Evolutionary conservation across 1,140 invertebrate species (phyloP).

Genomic region (Psilanteris sp.): DNA sequence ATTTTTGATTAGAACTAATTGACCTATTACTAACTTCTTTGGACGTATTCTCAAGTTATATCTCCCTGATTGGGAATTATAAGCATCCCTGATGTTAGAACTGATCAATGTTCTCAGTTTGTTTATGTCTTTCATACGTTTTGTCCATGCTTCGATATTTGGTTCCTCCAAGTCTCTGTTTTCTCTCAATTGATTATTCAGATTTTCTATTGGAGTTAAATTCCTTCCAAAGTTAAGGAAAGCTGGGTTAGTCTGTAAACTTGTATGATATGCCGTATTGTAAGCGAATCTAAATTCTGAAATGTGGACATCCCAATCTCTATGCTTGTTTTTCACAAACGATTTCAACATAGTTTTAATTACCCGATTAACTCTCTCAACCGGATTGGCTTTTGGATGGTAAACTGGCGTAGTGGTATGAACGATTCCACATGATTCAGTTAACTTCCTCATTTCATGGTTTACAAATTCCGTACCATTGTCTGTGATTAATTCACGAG

Average conservation of each 20-base stretch:
- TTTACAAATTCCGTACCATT: neutral
- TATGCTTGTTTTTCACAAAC: neutral
- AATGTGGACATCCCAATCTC: neutral
- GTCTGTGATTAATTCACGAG: too few species aligned
- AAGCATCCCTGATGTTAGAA: too few species aligned
- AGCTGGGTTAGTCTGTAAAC: neutral
- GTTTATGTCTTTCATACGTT: too few species aligned
- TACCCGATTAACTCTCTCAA: too few species aligned
- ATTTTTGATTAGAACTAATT: neutral
- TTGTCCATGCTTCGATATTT: too few species aligned
- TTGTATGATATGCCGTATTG: too few species aligned
- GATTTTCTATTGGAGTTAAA: neutral
- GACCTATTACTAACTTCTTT: neutral
- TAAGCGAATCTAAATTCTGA: too few species aligned
- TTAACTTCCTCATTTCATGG: neutral
- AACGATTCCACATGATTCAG: neutral
- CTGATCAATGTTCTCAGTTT: too few species aligned
- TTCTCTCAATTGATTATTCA: too few species aligned
- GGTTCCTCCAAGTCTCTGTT: too few species aligned
- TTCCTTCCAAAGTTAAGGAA: neutral
- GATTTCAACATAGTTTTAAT: neutral
- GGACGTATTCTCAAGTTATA: conserved; percentile 1
- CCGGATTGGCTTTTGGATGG: neutral
- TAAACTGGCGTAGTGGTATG: neutral
- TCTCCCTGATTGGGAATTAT: too few species aligned